These are phyloP conservation scores for Phenacoccus solenopsis DNA, from an alignment of 1,140 invertebrate species.

Conservation along the genomic window DNA sequence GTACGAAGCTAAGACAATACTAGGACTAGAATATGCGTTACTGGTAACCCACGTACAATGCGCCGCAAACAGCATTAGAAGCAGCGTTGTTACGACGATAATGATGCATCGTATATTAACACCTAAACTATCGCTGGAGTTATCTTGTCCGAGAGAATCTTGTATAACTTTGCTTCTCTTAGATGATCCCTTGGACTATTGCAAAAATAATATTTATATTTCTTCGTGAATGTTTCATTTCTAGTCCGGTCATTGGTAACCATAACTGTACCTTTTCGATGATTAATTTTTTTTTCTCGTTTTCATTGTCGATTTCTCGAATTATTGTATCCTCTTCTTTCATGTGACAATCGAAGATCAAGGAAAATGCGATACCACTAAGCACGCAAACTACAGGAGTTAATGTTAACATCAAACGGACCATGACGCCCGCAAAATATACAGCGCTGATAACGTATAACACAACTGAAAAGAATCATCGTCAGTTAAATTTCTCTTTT, in stretches of 20 bases:
- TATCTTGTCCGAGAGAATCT: constrained; percentile 1
- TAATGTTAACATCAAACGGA: constrained; percentile 92
- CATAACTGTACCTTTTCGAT: constrained; percentile 19
- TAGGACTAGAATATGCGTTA: constrained; percentile 96
- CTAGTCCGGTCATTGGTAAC: no score
- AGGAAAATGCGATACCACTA: constrained; percentile 89
- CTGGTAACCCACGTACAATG: constrained; percentile 99
- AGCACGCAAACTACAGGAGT: constrained; percentile 97
- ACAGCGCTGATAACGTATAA: constrained; percentile 95
- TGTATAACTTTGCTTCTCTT: neutral
- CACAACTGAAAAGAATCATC: constrained; percentile 63
- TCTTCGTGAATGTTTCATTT: no score
- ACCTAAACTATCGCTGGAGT: constrained; percentile 62
- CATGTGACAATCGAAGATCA: constrained; percentile 74
- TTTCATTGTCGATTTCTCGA: neutral
- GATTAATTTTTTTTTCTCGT: constrained; percentile 10
- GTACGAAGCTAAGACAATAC: constrained; percentile 93
- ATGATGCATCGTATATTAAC: constrained; percentile 84
- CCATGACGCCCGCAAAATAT: constrained; percentile 99
- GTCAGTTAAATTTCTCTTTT: no score
- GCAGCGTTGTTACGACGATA: constrained; percentile 76
- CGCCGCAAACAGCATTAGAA: constrained; percentile 94
- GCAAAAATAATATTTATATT: no score
- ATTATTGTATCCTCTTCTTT: constrained; percentile 52
- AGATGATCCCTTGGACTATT: neutral